Evolutionary conservation across 2,888 invertebrate species (phyloP).

Genomic region (Drosophila paramelanica): DNA sequence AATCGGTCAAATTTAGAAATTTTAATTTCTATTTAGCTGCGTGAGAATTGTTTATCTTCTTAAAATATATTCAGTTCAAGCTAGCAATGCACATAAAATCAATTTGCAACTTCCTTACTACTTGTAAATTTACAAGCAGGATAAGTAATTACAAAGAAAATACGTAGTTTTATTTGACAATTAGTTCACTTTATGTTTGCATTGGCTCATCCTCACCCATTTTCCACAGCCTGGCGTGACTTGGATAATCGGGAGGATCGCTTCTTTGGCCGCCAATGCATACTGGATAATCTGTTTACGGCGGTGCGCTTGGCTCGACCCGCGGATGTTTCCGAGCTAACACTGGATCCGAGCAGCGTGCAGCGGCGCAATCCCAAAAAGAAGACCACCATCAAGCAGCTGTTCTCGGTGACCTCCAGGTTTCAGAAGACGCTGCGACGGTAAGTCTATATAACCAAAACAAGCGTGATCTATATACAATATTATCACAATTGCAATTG

Average conservation of each 20-base stretch:
- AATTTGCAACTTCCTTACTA: too few relatives aligned
- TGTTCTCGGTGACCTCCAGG: constrained; percentile 98
- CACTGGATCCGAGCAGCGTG: constrained; percentile 88
- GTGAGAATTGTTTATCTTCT: too few relatives aligned
- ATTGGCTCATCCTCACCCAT: neutral
- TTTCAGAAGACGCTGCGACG: constrained; percentile 96
- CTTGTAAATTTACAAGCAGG: neutral
- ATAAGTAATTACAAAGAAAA: neutral
- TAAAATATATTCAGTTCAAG: too few relatives aligned
- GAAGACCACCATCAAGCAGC: constrained; percentile 95
- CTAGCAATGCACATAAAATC: too few relatives aligned
- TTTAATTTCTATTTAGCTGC: too few relatives aligned
- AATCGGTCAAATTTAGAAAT: too few relatives aligned
- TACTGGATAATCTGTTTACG: constrained; percentile 90
- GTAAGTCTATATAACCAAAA: constrained; percentile 82
- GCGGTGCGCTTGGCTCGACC: constrained; percentile 88
- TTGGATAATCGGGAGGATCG: constrained; percentile 89
- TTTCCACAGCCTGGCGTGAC: constrained; percentile 92
- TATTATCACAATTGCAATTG: too few relatives aligned
- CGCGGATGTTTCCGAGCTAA: constrained; percentile 88
- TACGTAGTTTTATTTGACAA: neutral
- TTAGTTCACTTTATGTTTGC: too few relatives aligned
- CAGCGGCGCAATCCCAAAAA: constrained; percentile 92
- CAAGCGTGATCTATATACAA: neutral
- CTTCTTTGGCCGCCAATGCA: constrained; percentile 89